A percentile compares a stretch with the other conserved stretches of the same genome.
phyloP scores from a whole-genome alignment of 2,797 vertebrate genomes.

The Caiman crocodilus region DNA sequence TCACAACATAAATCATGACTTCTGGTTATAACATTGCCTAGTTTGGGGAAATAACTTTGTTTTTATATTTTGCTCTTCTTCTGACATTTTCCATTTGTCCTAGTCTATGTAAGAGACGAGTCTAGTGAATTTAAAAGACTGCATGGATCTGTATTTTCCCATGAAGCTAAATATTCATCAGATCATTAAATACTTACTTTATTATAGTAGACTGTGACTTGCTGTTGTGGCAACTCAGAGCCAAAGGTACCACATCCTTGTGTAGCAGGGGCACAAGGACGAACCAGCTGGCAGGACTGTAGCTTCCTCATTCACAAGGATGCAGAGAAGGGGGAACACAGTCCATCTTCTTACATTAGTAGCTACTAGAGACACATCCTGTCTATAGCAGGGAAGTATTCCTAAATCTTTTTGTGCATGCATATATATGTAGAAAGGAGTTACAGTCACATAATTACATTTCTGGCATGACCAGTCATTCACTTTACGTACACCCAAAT shows the following conservation, averaged over 20 bases:
- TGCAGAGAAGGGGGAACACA: neutral
- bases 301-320: neutral
- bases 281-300: too few relatives aligned
- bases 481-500: neutral
- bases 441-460: neutral
- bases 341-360: neutral
- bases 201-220: neutral
- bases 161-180: neutral
- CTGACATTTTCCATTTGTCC: neutral
- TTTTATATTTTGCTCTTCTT: neutral
- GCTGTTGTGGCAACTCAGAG: too few relatives aligned
- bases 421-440: neutral
- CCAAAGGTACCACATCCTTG: too few relatives aligned
- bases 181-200: slow-evolving; percentile 1
- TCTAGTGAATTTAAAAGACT: neutral
- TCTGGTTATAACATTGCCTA: slow-evolving; percentile 45
- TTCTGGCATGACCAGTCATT: too few relatives aligned
- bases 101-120: neutral
- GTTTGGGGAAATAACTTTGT: slow-evolving; percentile 30
- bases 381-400: neutral
- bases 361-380: neutral
- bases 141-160: neutral
- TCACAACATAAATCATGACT: slow-evolving; percentile 73
- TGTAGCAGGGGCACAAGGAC: too few relatives aligned
- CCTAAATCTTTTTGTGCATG: neutral